Evolutionary conservation across 2,113 vertebrate species (phyloP).

Genomic region (Dinomys branickii): DNA sequence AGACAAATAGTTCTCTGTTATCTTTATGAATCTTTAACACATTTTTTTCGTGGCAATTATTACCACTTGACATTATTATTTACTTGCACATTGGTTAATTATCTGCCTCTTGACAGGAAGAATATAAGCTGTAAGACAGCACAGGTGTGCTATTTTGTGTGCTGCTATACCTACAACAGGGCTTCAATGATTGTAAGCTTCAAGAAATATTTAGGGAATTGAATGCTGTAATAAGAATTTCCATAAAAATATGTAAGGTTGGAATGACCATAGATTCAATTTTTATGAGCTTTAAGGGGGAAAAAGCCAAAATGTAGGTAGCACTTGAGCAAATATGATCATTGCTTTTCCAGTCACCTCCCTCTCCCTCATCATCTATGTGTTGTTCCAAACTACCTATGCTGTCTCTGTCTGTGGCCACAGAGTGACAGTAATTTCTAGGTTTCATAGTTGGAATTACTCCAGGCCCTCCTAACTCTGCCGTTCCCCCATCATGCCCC

Average conservation of each 20-base stretch:
- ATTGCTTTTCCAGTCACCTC: background rate
- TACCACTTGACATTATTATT: background rate
- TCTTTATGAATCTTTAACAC: background rate
- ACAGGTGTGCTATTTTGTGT: background rate
- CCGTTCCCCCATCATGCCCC: rapidly evolving
- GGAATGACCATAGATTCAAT: background rate
- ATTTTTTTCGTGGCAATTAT: background rate
- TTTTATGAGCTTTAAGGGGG: background rate
- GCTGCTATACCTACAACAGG: background rate
- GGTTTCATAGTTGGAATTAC: background rate
- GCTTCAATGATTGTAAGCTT: background rate
- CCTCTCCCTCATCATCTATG: background rate
- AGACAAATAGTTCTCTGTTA: background rate
- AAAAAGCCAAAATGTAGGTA: background rate
- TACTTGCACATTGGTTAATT: background rate
- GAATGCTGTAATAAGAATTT: background rate
- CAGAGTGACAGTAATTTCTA: background rate
- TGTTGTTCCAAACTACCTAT: background rate
- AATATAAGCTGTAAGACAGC: background rate
- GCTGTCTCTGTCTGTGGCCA: background rate
- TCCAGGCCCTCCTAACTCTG: background rate
- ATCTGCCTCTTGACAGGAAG: background rate
- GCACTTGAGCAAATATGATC: too few species aligned
- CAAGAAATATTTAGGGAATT: background rate
- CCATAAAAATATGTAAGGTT: background rate